phyloP scores from a whole-genome alignment of 2,888 invertebrate species.

The Mythimna loreyi region DNA sequence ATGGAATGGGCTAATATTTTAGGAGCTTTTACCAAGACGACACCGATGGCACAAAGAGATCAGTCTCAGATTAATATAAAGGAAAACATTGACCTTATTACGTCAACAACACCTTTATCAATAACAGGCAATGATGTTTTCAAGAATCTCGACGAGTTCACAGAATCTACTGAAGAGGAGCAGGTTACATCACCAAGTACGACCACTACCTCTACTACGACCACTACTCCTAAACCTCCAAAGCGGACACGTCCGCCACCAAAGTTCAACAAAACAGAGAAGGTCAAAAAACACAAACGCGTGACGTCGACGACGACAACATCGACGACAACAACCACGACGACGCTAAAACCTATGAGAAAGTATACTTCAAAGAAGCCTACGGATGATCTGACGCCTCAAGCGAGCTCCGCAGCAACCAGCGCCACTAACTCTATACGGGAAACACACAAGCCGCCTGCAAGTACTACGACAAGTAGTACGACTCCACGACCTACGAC shows the following conservation, averaged over 20 bases:
- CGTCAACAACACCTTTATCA: conserved; percentile 64
- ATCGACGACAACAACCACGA: conserved; percentile 79
- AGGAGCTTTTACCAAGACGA: conserved; percentile 83
- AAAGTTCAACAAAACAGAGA: conserved; percentile 79
- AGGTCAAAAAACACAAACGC: conserved; percentile 84
- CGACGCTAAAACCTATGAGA: conserved; percentile 70
- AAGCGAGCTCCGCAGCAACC: conserved; percentile 80
- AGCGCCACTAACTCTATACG: conserved; percentile 66
- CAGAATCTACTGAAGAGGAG: conserved; percentile 37
- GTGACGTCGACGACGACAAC: conserved; percentile 79
- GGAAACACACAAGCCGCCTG: conserved; percentile 62
- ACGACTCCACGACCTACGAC: conserved; percentile 57
- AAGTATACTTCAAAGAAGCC: conserved; percentile 72
- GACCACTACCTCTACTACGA: conserved; percentile 66
- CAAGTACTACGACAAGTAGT: conserved; percentile 64
- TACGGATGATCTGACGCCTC: conserved; percentile 78
- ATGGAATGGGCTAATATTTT: conserved; percentile 83
- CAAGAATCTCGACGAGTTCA: conserved; percentile 24
- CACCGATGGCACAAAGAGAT: conserved; percentile 80
- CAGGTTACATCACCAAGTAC: conserved; percentile 39
- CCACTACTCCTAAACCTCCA: conserved; percentile 74
- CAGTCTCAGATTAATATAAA: conserved; percentile 49
- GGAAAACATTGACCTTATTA: conserved; percentile 67
- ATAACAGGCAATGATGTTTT: conserved; percentile 35
- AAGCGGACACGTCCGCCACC: conserved; percentile 85